Percentiles rank a stretch among this genome's conserved stretches.
Conservation (phyloP, 2,888 invertebrate species). For the Sesia apiformis region DNA sequence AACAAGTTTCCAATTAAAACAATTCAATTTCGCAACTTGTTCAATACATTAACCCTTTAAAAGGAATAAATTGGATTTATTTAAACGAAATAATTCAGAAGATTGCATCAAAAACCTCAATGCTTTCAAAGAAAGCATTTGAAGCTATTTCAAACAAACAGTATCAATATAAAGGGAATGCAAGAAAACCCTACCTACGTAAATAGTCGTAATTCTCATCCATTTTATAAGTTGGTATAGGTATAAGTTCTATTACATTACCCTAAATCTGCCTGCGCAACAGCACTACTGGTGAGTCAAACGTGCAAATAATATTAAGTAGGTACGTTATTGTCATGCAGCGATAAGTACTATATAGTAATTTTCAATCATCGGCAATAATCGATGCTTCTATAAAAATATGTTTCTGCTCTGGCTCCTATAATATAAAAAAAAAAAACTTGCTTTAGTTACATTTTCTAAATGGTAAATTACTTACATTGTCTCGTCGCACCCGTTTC, state of each 20-base stretch:
- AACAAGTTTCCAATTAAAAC: conserved; percentile 12
- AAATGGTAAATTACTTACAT: conserved; percentile 65
- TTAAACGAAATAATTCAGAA: not conserved
- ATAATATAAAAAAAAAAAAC: conserved; percentile 36
- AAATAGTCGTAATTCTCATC: not conserved
- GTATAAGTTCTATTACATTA: conserved; percentile 8
- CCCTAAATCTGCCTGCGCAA: conserved; percentile 13
- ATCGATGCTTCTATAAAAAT: conserved; percentile 43
- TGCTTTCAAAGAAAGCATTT: conserved; percentile 3
- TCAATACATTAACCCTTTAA: not conserved
- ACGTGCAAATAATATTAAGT: conserved; percentile 36
- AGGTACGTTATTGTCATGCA: conserved; percentile 53
- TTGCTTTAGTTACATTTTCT: conserved; percentile 47
- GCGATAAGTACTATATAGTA: conserved; percentile 34
- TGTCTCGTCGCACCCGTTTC: conserved; percentile 65
- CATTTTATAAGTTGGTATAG: conserved; percentile 1
- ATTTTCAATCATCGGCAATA: conserved; percentile 47
- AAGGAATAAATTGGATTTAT: not conserved
- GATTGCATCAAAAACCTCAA: not conserved
- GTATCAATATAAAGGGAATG: not conserved
- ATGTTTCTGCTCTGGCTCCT: conserved; percentile 37
- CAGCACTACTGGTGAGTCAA: conserved; percentile 43
- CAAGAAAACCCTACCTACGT: not conserved
- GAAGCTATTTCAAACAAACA: not conserved
- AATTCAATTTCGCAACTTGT: conserved; percentile 34